phyloP scores from a whole-genome alignment of 2,113 vertebrate species.

The human (Homo sapiens) region DNA sequence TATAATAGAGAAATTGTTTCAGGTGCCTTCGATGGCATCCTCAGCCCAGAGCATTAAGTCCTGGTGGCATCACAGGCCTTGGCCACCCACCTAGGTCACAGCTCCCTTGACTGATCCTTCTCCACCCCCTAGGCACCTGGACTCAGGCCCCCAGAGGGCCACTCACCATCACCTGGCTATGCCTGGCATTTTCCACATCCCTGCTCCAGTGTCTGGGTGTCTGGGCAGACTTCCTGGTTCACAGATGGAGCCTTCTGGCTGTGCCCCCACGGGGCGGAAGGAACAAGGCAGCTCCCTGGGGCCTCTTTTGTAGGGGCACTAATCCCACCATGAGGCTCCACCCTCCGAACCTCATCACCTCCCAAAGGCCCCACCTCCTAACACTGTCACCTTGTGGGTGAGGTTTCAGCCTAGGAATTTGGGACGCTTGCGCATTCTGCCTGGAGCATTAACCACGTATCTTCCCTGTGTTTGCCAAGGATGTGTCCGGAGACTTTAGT shows the following conservation, averaged over 20 bases:
- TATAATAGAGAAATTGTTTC: background rate
- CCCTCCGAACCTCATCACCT: accelerated
- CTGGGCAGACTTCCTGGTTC: background rate
- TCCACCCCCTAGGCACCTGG: background rate
- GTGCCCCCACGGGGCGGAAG: background rate
- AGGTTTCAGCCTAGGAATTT: background rate
- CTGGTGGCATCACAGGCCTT: background rate
- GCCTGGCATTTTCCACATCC: background rate
- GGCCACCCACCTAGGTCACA: background rate
- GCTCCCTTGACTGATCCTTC: background rate
- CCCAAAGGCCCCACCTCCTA: background rate
- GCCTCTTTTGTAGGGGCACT: background rate
- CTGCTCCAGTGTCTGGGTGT: background rate
- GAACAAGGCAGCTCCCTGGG: background rate
- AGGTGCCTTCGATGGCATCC: background rate
- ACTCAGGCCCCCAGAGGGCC: background rate
- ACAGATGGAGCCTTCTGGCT: background rate
- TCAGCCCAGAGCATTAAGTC: background rate
- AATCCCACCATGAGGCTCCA: background rate
- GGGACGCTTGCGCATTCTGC: accelerated
- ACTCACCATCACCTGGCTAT: background rate
- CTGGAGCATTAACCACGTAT: accelerated
- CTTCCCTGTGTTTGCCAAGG: background rate
- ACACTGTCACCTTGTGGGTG: too few species aligned
- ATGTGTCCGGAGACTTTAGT: too few species aligned